These are phyloP conservation scores for Benitochromis conjunctus DNA, from an alignment of 2,113 vertebrate genomes.

Conservation along the genomic window DNA sequence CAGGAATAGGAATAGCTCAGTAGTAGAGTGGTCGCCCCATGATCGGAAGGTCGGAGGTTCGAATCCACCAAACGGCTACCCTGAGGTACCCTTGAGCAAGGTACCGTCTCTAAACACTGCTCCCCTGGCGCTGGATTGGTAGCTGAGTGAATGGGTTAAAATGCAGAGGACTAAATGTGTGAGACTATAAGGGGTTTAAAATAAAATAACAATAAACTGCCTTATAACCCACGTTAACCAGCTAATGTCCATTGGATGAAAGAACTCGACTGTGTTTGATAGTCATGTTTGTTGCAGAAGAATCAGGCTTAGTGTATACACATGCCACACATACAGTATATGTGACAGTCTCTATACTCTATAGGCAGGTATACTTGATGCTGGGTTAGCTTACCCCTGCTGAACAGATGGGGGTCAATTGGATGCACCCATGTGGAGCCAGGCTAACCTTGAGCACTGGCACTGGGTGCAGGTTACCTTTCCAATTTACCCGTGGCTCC, in stretches of 20 bases:
- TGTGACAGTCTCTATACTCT: background rate
- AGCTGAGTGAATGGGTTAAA: no score
- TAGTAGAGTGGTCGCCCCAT: no score
- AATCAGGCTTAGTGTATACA: background rate
- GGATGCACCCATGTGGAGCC: conserved; percentile 31
- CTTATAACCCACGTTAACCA: background rate
- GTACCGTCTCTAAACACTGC: no score
- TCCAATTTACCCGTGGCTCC: conserved; percentile 41
- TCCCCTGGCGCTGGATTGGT: no score
- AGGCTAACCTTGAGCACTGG: conserved; percentile 57
- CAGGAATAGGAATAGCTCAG: no score
- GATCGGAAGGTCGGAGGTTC: no score
- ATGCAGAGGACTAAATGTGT: no score
- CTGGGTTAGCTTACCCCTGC: conserved; percentile 10
- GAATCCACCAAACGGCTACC: no score
- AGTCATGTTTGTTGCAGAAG: background rate
- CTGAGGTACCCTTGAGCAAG: no score
- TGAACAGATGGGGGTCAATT: conserved; percentile 68
- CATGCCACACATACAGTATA: background rate
- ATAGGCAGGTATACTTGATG: conserved; percentile 5
- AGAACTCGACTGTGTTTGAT: background rate
- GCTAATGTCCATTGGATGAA: background rate
- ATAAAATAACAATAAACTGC: background rate
- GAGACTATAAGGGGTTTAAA: no score
- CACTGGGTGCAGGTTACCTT: conserved; percentile 43